Evolutionary conservation across 1,140 invertebrate genomes (phyloP), one percentile per base, ranked within the genome.

Genomic region (Dendrolimus punctatus): DNA sequence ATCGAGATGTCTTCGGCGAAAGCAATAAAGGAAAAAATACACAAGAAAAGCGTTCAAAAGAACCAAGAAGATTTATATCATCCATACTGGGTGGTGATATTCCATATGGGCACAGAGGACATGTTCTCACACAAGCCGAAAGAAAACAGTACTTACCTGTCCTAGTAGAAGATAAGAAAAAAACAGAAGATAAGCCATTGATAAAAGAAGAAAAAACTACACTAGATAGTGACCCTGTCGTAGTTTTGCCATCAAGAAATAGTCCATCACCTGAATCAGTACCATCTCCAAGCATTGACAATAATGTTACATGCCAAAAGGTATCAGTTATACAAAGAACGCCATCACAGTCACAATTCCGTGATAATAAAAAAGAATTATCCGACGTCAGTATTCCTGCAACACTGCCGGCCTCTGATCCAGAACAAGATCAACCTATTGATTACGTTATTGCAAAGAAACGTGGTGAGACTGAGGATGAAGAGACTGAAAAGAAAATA

Each of bases 371-470:
- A 66, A 88, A 90, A 66, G 89, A 90, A 62, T 70, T 89, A 51
- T 78, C 80, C 43, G 89, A 90, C 42, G 77, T 85, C 10, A 84
- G 73, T 42, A 60, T 90, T 53, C 88, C 89, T 45, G 62, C 75
- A 6, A 83, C 87, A 42, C 58, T 88, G 41, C 80, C 87, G 6
- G 64, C 88, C 9, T 64, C 88, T 41, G 87, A 85, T 79, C 90
- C 91, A 0, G 91, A 92, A 80, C 92, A 96, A 84, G 94, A 95
- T 46, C 94, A 95, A 62, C 95, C 95, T 0, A 95, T 96, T 50
- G 94, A 96, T 71, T 96, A 96, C 77, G 94, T 93, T 64, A 93
- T 96, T 53, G 94, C 94, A 9, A 95, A 94, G 77, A 91, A 92
- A 53, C 89, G 91, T 58, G 90, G 92, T 23, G 90, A 92, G 59